Evolutionary conservation across 2,888 invertebrate species (phyloP).

Genomic region (Molorchus minor): DNA sequence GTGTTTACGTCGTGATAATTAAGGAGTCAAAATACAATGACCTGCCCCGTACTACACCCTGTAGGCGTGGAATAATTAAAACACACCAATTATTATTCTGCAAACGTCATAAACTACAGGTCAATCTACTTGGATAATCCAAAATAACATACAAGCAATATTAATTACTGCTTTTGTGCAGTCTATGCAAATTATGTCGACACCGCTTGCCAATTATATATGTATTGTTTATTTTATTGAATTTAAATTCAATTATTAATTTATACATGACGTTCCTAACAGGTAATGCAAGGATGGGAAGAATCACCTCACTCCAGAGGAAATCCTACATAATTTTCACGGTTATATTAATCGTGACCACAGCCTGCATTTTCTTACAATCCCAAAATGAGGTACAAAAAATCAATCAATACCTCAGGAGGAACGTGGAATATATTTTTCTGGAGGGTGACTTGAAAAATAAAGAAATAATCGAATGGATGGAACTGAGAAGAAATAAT

Average conservation of each 20-base stretch:
- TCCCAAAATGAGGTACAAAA: conserved; percentile 5
- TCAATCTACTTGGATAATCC: no score
- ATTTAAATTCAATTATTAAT: background rate
- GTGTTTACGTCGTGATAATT: no score
- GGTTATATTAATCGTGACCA: conserved; percentile 4
- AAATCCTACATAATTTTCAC: conserved; percentile 23
- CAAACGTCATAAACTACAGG: no score
- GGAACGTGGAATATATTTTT: conserved; percentile 1
- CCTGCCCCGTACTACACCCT: no score
- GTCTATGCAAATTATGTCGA: no score
- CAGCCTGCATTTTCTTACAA: conserved; percentile 6
- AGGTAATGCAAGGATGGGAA: conserved; percentile 42
- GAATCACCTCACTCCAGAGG: conserved; percentile 14
- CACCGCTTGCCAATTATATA: no score
- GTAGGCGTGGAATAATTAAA: no score
- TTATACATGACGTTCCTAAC: conserved; percentile 18
- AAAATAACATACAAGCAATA: no score
- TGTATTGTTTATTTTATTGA: no score
- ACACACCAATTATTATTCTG: no score
- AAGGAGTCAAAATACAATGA: no score
- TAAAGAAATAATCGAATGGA: conserved; percentile 31
- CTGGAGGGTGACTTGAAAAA: conserved; percentile 12
- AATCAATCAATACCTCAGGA: background rate
- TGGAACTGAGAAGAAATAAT: conserved; percentile 25
- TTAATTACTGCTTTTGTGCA: no score